A percentile compares a stretch with the other conserved stretches of the same genome.
Conservation (phyloP, 2,888 invertebrate species). For the Eupithecia exiguata region DNA sequence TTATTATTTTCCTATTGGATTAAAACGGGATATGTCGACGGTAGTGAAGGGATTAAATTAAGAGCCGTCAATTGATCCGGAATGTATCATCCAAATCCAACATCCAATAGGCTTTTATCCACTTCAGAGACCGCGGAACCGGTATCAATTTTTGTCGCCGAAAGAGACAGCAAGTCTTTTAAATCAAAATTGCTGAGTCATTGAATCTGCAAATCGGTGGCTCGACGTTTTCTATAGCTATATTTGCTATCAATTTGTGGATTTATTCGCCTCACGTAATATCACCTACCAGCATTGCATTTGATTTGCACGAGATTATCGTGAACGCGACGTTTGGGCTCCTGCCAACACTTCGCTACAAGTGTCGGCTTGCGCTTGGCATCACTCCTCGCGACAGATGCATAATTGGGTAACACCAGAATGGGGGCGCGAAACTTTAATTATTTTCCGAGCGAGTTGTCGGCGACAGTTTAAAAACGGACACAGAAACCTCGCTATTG, state of each 20-base stretch:
- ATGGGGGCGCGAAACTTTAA: slow-evolving; percentile 63
- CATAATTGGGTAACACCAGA: slow-evolving; percentile 68
- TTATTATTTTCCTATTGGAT: slow-evolving; percentile 28
- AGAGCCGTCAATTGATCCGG: background rate
- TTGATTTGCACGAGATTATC: slow-evolving; percentile 48
- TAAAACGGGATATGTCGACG: slow-evolving; percentile 16
- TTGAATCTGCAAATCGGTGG: background rate
- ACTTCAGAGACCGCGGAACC: background rate
- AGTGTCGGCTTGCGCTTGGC: slow-evolving; percentile 68
- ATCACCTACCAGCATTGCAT: slow-evolving; percentile 43
- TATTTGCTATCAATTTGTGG: slow-evolving; percentile 31
- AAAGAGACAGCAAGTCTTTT: background rate
- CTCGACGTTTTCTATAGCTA: background rate
- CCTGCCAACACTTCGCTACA: slow-evolving; percentile 74
- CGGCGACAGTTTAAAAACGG: slow-evolving; percentile 37
- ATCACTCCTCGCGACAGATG: slow-evolving; percentile 63
- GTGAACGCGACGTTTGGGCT: slow-evolving; percentile 60
- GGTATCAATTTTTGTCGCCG: background rate
- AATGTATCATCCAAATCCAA: background rate
- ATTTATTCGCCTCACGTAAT: slow-evolving; percentile 50
- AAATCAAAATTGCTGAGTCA: background rate
- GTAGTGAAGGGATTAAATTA: slow-evolving; percentile 4
- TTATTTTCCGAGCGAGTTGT: slow-evolving; percentile 50
- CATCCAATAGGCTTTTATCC: background rate
- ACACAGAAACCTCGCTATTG: slow-evolving; percentile 20